Evolutionary conservation across 2,797 vertebrate genomes (phyloP).

Genomic region (Naso thynnoides): DNA sequence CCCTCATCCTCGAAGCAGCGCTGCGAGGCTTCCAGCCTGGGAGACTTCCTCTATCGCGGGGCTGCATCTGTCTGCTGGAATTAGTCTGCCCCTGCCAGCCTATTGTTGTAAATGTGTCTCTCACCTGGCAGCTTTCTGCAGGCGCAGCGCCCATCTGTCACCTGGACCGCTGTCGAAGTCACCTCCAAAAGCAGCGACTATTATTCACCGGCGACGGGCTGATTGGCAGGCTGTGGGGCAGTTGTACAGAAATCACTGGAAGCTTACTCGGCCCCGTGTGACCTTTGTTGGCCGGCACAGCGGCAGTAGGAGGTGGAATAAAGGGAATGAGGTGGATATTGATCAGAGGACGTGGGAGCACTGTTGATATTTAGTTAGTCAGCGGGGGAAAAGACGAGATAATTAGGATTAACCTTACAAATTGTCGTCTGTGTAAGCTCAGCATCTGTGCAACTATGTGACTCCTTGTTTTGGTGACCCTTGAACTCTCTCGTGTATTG

Average conservation of each 20-base stretch:
- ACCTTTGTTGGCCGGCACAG: slow-evolving; percentile 43
- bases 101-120: slow-evolving; percentile 71
- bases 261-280: slow-evolving; percentile 34
- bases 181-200: slow-evolving; percentile 53
- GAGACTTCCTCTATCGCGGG: slow-evolving; percentile 41
- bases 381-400: slow-evolving; percentile 9
- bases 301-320: slow-evolving; percentile 38
- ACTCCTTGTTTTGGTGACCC: slow-evolving; percentile 12
- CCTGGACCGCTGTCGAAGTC: slow-evolving; percentile 64
- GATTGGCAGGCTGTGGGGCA: slow-evolving; percentile 56
- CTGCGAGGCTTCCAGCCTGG: slow-evolving; percentile 33
- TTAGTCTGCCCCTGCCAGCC: slow-evolving; percentile 55
- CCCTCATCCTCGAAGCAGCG: slow-evolving; percentile 42
- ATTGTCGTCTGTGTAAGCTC: slow-evolving; percentile 22
- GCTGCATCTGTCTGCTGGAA: slow-evolving; percentile 68
- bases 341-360: slow-evolving; percentile 27
- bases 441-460: neutral
- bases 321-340: slow-evolving; percentile 44
- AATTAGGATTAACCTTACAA: slow-evolving; percentile 27
- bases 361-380: slow-evolving; percentile 28
- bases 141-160: slow-evolving; percentile 74
- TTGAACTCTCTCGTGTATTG: neutral
- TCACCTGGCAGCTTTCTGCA: slow-evolving; percentile 75
- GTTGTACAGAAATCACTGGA: slow-evolving; percentile 38
- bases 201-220: slow-evolving; percentile 56